Conservation (phyloP, 2,797 vertebrate genomes). For the Glyptemys insculpta region DNA sequence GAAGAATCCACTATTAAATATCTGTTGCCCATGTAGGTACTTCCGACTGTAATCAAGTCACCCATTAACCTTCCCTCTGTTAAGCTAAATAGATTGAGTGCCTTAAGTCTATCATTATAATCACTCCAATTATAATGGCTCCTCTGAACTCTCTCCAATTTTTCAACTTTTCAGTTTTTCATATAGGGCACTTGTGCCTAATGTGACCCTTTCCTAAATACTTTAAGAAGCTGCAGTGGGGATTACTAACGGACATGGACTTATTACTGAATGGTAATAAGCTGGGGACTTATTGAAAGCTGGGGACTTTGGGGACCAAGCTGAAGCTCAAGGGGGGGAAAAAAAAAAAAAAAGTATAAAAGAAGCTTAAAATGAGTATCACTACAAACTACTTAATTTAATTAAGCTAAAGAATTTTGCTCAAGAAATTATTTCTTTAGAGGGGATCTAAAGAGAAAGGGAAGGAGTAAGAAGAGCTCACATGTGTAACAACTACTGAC, state of each 20-base stretch:
- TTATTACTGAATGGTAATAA: neutral
- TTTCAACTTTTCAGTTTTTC: neutral
- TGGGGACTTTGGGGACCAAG: neutral
- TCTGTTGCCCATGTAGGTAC: neutral
- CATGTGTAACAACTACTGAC: neutral
- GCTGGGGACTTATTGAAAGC: neutral
- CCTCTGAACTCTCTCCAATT: neutral
- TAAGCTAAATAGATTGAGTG: neutral
- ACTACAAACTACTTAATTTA: neutral
- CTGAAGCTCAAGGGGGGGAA: neutral
- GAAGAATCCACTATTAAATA: neutral
- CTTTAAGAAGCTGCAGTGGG: neutral
- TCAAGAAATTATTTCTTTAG: neutral
- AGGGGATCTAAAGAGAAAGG: neutral
- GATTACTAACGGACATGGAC: no score
- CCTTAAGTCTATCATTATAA: neutral
- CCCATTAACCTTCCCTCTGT: neutral
- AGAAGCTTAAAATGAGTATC: neutral
- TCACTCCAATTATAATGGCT: neutral
- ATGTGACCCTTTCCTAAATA: neutral
- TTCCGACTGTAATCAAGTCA: neutral
- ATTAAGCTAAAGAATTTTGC: neutral
- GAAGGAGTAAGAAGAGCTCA: neutral
- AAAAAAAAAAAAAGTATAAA: neutral
- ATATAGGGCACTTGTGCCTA: neutral